These are phyloP conservation scores for Emmelina monodactyla DNA, from an alignment of 2,888 invertebrate genomes.

Conservation along the genomic window DNA sequence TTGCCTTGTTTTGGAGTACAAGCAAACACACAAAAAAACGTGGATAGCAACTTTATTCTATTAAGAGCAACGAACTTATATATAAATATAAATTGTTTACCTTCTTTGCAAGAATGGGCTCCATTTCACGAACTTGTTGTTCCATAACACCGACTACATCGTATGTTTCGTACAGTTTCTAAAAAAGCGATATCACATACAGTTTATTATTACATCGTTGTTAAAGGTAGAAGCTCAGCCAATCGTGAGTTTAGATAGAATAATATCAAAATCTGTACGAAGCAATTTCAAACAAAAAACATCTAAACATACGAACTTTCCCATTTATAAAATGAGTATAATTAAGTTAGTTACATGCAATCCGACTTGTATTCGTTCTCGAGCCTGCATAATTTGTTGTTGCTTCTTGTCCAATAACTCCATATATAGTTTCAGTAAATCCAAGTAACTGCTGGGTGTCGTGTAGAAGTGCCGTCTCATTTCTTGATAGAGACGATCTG, in stretches of 20 bases:
- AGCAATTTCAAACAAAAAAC: too few species aligned
- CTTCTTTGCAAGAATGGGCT: slow-evolving; percentile 82
- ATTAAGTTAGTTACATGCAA: too few species aligned
- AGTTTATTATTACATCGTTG: too few species aligned
- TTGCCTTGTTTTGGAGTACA: too few species aligned
- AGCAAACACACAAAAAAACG: too few species aligned
- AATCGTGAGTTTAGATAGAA: too few species aligned
- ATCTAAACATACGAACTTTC: too few species aligned
- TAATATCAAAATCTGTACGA: too few species aligned
- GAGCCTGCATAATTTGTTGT: slow-evolving; percentile 70
- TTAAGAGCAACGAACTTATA: slow-evolving; percentile 2
- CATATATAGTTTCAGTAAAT: slow-evolving; percentile 81
- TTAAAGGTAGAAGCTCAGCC: too few species aligned
- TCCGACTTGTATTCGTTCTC: slow-evolving; percentile 78
- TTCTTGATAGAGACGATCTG: slow-evolving; percentile 78
- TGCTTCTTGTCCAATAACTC: slow-evolving; percentile 73
- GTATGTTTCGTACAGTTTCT: slow-evolving; percentile 85
- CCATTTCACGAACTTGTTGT: slow-evolving; percentile 79
- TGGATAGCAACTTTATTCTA: too few species aligned
- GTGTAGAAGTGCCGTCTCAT: slow-evolving; percentile 88
- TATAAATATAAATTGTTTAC: slow-evolving; percentile 75
- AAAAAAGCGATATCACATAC: too few species aligned
- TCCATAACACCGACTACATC: slow-evolving; percentile 86
- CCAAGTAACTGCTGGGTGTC: slow-evolving; percentile 90
- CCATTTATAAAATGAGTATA: too few species aligned